phyloP scores from a whole-genome alignment of 2,113 vertebrate species.

The Sander lucioperca region DNA sequence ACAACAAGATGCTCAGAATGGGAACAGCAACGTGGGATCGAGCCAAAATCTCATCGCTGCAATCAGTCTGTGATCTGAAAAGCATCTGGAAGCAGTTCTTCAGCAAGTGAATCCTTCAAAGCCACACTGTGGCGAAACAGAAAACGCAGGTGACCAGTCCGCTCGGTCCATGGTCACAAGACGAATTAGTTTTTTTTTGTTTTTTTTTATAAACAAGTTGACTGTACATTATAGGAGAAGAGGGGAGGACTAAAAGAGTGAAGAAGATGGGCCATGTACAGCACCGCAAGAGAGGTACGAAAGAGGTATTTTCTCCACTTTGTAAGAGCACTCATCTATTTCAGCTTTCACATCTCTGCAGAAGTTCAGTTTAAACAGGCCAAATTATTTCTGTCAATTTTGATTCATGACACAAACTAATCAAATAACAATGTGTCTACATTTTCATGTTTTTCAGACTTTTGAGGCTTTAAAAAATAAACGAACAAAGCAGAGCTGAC shows the following conservation, averaged over 20 bases:
- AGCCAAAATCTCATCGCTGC: neutral
- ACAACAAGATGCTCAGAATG: neutral
- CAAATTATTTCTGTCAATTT: neutral
- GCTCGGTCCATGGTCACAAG: slow-evolving; percentile 55
- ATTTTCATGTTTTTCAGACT: neutral
- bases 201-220: slow-evolving; percentile 18
- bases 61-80: slow-evolving; percentile 8
- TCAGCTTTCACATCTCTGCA: slow-evolving; percentile 29
- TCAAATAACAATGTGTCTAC: neutral
- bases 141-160: slow-evolving; percentile 58
- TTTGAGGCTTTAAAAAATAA: neutral
- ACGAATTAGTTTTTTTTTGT: slow-evolving; percentile 21
- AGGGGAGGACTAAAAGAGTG: neutral
- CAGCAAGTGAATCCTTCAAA: slow-evolving; percentile 38
- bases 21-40: neutral
- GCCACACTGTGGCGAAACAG: slow-evolving; percentile 73
- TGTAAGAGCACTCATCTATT: neutral
- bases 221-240: slow-evolving; percentile 36
- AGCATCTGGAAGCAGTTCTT: slow-evolving; percentile 18
- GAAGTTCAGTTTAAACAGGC: slow-evolving; percentile 20
- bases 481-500: neutral
- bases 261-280: slow-evolving; percentile 35
- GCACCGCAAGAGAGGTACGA: slow-evolving; percentile 29
- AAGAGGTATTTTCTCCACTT: neutral
- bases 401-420: neutral